Percentiles rank a stretch among this genome's conserved stretches.
Evolutionary conservation across 1,140 invertebrate species (phyloP).

Genomic region (Zaprionus capensis): DNA sequence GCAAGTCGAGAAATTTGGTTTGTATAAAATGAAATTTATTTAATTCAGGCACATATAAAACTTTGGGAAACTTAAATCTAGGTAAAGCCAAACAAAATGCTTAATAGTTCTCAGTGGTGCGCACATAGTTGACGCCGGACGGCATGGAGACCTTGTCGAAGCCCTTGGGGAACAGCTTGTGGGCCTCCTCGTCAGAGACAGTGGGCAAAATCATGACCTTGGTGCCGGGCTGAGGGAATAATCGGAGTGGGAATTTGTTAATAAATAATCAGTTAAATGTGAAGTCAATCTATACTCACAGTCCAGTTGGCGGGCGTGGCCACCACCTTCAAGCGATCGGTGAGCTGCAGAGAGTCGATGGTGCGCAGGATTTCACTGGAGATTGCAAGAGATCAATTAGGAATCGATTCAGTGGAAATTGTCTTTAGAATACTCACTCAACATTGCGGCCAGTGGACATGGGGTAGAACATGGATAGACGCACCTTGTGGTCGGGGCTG

Average conservation of each 20-base stretch:
- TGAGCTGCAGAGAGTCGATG: constrained; percentile 95
- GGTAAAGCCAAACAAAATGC: background rate
- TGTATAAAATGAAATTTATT: background rate
- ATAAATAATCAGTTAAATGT: background rate
- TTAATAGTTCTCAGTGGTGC: constrained; percentile 89
- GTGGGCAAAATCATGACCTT: constrained; percentile 93
- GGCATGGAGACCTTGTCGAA: constrained; percentile 89
- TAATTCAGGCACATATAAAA: constrained; percentile 1
- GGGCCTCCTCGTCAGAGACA: constrained; percentile 89
- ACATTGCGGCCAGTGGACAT: constrained; percentile 96
- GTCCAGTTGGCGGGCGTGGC: constrained; percentile 95
- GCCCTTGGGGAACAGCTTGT: constrained; percentile 90
- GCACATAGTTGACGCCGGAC: constrained; percentile 91
- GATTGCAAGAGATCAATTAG: constrained; percentile 19
- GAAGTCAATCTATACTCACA: constrained; percentile 85
- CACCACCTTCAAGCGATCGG: constrained; percentile 89
- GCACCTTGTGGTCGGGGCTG: constrained; percentile 92
- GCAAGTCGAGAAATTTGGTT: background rate
- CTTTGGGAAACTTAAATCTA: background rate
- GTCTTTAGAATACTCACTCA: constrained; percentile 87
- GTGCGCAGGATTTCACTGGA: constrained; percentile 94
- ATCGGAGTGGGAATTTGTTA: background rate
- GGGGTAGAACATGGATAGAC: constrained; percentile 95
- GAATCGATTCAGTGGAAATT: background rate
- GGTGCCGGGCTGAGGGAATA: constrained; percentile 87